phyloP scores from a whole-genome alignment of 2,113 vertebrate species.

The Artemisiospiza belli region DNA sequence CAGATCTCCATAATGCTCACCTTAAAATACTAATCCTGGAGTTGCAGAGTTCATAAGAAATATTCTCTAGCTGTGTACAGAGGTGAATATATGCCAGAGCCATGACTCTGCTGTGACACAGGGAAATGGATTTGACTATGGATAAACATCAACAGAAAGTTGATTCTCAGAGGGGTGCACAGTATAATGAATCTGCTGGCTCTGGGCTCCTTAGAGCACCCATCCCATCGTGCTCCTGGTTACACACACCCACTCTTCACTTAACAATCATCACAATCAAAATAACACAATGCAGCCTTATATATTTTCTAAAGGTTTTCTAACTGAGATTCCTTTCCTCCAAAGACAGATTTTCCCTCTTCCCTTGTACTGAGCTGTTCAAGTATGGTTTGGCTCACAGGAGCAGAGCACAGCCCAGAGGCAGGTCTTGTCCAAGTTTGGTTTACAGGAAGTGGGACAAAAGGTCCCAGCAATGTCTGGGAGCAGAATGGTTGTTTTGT shows the following conservation, averaged over 20 bases:
- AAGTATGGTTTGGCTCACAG: background rate
- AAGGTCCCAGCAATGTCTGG: background rate
- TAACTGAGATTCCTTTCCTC: background rate
- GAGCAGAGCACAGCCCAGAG: background rate
- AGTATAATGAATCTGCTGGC: background rate
- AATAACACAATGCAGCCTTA: background rate
- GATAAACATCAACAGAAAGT: background rate
- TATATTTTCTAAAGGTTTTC: background rate
- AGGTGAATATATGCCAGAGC: background rate
- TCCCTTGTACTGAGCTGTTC: background rate
- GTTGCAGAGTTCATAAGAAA: background rate
- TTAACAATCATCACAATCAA: background rate
- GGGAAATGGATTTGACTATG: background rate
- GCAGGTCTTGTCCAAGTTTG: background rate
- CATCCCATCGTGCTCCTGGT: background rate
- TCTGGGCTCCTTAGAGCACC: background rate
- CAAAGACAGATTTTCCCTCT: background rate
- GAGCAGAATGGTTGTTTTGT: background rate
- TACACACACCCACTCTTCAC: background rate
- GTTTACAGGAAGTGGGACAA: background rate
- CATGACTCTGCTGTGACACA: background rate
- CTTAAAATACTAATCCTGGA: background rate
- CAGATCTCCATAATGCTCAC: background rate
- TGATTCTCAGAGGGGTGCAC: background rate
- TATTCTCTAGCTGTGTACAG: background rate